phyloP scores from a whole-genome alignment of 2,888 invertebrate genomes.

The Thereva unica region DNA sequence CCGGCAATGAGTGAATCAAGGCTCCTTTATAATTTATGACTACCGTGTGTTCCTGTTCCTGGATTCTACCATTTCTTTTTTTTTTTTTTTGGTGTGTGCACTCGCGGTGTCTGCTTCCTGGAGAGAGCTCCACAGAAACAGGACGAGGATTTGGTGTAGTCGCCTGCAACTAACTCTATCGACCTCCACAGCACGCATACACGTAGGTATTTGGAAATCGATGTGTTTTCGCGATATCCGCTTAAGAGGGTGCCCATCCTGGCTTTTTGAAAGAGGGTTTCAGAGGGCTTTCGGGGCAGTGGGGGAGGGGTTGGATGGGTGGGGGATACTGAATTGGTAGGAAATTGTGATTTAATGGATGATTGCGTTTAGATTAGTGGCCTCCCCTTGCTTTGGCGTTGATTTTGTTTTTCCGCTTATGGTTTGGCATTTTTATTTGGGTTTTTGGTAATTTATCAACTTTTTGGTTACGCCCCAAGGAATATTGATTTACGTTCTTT shows the following conservation, averaged over 20 bases:
- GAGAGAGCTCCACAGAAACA: conserved; percentile 5
- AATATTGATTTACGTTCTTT: no score
- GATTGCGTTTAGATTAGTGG: conserved; percentile 46
- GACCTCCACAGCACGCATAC: conserved; percentile 2
- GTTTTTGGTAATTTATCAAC: conserved; percentile 45
- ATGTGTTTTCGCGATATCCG: conserved; percentile 26
- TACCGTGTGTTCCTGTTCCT: conserved; percentile 43
- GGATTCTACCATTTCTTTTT: conserved; percentile 32
- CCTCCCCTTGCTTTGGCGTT: conserved; percentile 30
- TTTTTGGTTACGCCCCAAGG: not conserved
- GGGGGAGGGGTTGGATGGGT: conserved; percentile 24
- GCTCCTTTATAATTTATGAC: conserved; percentile 46
- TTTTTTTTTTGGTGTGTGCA: no score
- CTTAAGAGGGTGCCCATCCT: conserved; percentile 4
- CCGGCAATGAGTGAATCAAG: conserved; percentile 35
- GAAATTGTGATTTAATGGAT: conserved; percentile 47
- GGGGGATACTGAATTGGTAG: conserved; percentile 43
- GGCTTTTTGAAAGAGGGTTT: not conserved
- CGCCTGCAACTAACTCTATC: not conserved
- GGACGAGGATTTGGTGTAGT: conserved; percentile 16
- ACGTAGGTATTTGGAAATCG: conserved; percentile 10
- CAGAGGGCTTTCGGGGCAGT: conserved; percentile 20
- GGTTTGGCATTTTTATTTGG: conserved; percentile 46
- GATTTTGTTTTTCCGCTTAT: conserved; percentile 45
- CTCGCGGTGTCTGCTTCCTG: conserved; percentile 43